phyloP scores from a whole-genome alignment of 2,797 vertebrate species.

The Crax fasciolata region DNA sequence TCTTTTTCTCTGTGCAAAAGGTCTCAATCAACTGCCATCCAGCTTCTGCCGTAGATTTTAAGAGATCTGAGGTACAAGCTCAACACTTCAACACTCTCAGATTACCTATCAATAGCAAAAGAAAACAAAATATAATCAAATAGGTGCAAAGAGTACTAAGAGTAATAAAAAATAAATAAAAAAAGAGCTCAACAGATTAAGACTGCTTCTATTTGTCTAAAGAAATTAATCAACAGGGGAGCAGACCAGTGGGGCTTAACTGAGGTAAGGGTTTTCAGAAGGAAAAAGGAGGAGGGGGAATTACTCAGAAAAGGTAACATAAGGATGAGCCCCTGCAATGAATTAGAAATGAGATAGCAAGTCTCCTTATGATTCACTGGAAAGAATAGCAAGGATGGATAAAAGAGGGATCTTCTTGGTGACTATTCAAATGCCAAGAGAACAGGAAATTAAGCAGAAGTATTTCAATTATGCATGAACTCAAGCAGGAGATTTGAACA shows the following conservation, averaged over 20 bases:
- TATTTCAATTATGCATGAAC: slow-evolving; percentile 40
- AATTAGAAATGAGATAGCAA: background rate
- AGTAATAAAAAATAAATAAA: background rate
- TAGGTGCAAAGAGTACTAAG: background rate
- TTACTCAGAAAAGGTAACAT: background rate
- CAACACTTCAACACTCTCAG: background rate
- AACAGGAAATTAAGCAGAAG: slow-evolving; percentile 23
- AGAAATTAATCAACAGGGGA: background rate
- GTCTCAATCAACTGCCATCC: background rate
- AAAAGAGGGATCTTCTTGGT: background rate
- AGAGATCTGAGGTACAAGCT: background rate
- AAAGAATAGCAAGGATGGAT: background rate
- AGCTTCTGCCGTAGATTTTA: background rate
- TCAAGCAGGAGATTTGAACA: slow-evolving; percentile 14
- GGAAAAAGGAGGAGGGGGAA: background rate
- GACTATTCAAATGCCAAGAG: background rate
- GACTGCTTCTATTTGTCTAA: background rate
- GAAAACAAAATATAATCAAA: background rate
- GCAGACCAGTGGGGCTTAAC: background rate
- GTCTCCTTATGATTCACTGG: background rate
- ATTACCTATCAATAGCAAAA: background rate
- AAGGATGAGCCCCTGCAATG: background rate
- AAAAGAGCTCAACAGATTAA: background rate
- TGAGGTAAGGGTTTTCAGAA: slow-evolving; percentile 9
- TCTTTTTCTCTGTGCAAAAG: background rate